Conservation (phyloP, 1,140 invertebrate species). For the Eulimnadia texana region DNA sequence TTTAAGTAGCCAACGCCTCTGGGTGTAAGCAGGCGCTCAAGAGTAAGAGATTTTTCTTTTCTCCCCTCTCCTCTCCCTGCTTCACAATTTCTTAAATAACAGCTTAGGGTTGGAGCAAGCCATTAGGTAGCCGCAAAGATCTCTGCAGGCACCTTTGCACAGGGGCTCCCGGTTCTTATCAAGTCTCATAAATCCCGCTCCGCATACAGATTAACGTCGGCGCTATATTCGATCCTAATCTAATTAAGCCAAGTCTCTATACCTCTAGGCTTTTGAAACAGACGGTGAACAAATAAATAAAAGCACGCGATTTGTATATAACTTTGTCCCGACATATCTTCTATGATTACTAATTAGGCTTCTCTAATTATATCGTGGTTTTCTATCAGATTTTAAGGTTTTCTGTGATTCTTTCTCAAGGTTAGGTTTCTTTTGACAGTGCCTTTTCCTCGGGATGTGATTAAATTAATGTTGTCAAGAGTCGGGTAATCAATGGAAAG, state of each 20-base stretch:
- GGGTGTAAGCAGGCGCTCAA: background rate
- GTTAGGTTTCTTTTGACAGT: background rate
- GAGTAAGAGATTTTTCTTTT: background rate
- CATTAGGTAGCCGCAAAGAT: background rate
- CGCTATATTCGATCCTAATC: background rate
- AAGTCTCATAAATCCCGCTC: background rate
- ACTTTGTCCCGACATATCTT: background rate
- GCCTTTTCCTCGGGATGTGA: no score
- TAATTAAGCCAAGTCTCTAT: background rate
- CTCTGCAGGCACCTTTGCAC: no score
- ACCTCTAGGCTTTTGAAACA: background rate
- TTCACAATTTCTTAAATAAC: background rate
- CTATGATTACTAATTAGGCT: background rate
- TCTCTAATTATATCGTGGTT: background rate
- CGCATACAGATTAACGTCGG: background rate
- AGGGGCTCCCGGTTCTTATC: background rate
- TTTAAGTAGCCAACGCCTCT: background rate
- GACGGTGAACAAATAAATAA: background rate
- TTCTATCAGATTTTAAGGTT: background rate
- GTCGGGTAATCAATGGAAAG: no score
- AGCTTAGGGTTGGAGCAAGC: background rate
- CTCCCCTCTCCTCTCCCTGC: background rate
- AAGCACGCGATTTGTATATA: background rate
- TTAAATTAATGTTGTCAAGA: no score
- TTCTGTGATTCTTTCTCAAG: background rate